A percentile compares a stretch with the other conserved stretches of the same genome.
These are phyloP conservation scores for Oasisia sp. DNA, from an alignment of 2,888 invertebrate species.

Conservation along the genomic window DNA sequence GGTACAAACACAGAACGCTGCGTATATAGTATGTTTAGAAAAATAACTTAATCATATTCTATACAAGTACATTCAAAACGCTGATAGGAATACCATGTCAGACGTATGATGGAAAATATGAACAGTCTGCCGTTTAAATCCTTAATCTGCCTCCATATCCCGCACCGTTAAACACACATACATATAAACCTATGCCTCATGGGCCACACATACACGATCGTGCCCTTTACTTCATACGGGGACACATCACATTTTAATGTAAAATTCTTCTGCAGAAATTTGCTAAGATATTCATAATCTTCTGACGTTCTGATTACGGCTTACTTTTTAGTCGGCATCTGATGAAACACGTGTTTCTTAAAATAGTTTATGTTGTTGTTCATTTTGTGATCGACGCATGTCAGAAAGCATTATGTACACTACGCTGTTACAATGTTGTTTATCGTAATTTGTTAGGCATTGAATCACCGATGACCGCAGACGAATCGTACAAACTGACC, in stretches of 20 bases:
- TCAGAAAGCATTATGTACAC: not conserved
- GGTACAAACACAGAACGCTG: not conserved
- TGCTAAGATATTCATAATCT: not conserved
- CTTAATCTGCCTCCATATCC: not conserved
- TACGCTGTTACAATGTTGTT: not conserved
- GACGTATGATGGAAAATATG: not conserved
- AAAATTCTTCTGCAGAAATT: not conserved
- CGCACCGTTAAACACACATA: not conserved
- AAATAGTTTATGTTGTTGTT: not conserved
- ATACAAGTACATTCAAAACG: not conserved
- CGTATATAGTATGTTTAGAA: not conserved
- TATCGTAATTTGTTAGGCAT: not conserved
- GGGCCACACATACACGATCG: not conserved
- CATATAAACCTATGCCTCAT: not conserved
- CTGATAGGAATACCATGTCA: conserved; percentile 6
- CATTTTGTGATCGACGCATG: not conserved
- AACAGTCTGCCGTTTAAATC: not conserved
- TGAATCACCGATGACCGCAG: not conserved
- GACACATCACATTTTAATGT: not conserved
- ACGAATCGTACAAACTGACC: not conserved
- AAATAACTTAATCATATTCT: not conserved
- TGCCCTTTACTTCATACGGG: not conserved
- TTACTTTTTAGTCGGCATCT: not conserved
- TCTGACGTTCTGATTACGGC: not conserved
- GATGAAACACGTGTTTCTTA: not conserved